Percentiles rank a stretch among this genome's conserved stretches.
Conservation (phyloP, 2,888 invertebrate species). For the Diaperis boleti region DNA sequence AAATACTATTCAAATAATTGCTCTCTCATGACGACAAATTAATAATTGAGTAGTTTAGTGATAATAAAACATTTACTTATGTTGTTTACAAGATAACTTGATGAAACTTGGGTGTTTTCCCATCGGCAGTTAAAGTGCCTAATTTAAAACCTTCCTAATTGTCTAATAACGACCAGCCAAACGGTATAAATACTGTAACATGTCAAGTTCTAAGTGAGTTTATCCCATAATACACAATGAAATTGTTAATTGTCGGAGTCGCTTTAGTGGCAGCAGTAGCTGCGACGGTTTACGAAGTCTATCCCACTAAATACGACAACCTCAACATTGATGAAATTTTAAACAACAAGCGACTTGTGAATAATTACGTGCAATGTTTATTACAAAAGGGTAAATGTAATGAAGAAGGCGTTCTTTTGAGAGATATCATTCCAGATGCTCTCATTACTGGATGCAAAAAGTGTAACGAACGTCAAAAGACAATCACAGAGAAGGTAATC, state of each 20-base stretch:
- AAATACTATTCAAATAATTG: too few relatives aligned
- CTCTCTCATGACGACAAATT: too few relatives aligned
- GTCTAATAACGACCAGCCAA: slow-evolving; percentile 6
- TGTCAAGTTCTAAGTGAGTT: background rate
- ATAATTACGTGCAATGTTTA: slow-evolving; percentile 35
- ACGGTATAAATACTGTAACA: slow-evolving; percentile 4
- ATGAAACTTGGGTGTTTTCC: slow-evolving; percentile 6
- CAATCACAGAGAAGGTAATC: slow-evolving; percentile 74
- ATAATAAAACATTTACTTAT: too few relatives aligned
- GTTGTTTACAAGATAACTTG: too few relatives aligned
- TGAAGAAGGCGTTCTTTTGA: slow-evolving; percentile 61
- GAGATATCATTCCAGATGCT: slow-evolving; percentile 74
- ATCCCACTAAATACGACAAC: slow-evolving; percentile 42
- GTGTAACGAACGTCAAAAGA: slow-evolving; percentile 73
- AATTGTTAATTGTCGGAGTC: slow-evolving; percentile 25
- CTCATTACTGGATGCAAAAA: slow-evolving; percentile 73
- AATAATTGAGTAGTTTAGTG: too few relatives aligned
- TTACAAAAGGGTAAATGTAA: slow-evolving; percentile 37
- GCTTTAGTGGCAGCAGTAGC: slow-evolving; percentile 26
- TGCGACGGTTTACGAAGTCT: slow-evolving; percentile 25
- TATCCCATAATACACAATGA: slow-evolving; percentile 29
- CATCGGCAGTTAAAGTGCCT: background rate
- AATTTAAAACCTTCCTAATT: slow-evolving; percentile 12
- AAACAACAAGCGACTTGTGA: slow-evolving; percentile 28
- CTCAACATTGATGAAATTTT: slow-evolving; percentile 39